Evolutionary conservation across 1,140 invertebrate genomes (phyloP).

Genomic region (Drosophila seguyi): DNA sequence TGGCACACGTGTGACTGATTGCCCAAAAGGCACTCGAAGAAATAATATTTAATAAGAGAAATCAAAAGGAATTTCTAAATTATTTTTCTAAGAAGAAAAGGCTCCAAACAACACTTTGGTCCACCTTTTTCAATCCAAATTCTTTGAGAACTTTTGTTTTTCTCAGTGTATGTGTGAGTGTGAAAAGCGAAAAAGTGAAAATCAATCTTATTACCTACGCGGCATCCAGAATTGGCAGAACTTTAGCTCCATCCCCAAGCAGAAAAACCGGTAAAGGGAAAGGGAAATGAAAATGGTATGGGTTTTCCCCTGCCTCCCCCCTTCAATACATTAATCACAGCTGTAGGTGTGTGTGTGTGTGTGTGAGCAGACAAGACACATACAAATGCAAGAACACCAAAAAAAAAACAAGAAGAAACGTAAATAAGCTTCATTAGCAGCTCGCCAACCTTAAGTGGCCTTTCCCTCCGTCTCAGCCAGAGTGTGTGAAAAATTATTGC

Average conservation of each 20-base stretch:
- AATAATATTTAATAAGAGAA: not conserved
- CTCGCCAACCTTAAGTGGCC: constrained; percentile 60
- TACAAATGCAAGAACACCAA: constrained; percentile 19
- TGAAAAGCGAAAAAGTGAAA: constrained; percentile 73
- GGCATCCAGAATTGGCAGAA: constrained; percentile 60
- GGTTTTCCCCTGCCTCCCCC: not conserved
- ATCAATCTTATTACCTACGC: constrained; percentile 81
- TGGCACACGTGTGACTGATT: constrained; percentile 71
- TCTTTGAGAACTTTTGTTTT: too few relatives aligned
- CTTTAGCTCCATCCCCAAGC: constrained; percentile 19
- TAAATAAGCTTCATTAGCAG: constrained; percentile 79
- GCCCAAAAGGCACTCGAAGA: constrained; percentile 15
- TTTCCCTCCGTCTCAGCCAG: not conserved
- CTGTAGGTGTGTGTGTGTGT: constrained; percentile 5
- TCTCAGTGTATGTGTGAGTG: constrained; percentile 1
- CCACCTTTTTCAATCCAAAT: too few relatives aligned
- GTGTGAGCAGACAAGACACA: constrained; percentile 39
- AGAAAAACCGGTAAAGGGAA: not conserved
- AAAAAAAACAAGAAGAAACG: constrained; percentile 17
- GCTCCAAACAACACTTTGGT: too few relatives aligned
- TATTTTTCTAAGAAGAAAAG: too few relatives aligned
- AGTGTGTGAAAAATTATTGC: constrained; percentile 23
- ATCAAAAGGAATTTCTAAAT: accelerated
- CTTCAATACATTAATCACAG: constrained; percentile 48
- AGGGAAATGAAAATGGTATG: not conserved